Conservation (phyloP, 2,888 invertebrate species). For the Vesta saturnalis region DNA sequence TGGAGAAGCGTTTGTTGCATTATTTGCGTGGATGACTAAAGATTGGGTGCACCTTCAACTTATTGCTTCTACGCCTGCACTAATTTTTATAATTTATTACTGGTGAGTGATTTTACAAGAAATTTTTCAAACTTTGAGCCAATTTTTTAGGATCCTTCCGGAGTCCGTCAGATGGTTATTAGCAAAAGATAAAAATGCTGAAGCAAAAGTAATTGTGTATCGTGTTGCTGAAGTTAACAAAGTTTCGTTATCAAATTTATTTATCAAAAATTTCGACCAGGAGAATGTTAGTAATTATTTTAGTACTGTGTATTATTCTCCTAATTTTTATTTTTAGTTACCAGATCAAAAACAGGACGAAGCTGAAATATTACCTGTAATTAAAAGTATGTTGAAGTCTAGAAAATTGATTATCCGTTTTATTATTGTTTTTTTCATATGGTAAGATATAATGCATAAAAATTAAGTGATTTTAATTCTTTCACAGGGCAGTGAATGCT, state of each 20-base stretch:
- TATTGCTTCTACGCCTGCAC: slow-evolving; percentile 69
- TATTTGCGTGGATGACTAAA: slow-evolving; percentile 67
- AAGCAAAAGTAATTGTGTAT: slow-evolving; percentile 66
- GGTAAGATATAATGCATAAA: slow-evolving; percentile 56
- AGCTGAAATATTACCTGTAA: slow-evolving; percentile 58
- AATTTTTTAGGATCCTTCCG: slow-evolving; percentile 64
- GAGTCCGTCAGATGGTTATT: slow-evolving; percentile 75
- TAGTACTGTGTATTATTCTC: neutral
- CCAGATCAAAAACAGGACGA: slow-evolving; percentile 43
- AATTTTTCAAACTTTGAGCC: neutral
- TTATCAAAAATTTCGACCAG: slow-evolving; percentile 61
- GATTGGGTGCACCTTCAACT: slow-evolving; percentile 70
- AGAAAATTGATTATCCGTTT: slow-evolving; percentile 62
- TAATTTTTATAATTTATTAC: slow-evolving; percentile 68
- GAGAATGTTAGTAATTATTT: slow-evolving; percentile 16
- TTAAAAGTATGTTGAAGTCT: slow-evolving; percentile 63
- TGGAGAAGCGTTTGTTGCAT: slow-evolving; percentile 71
- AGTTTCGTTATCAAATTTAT: slow-evolving; percentile 61
- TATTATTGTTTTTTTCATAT: slow-evolving; percentile 63
- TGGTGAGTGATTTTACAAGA: slow-evolving; percentile 61
- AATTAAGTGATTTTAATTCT: neutral
- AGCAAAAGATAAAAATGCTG: slow-evolving; percentile 65
- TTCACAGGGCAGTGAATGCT: slow-evolving; percentile 68
- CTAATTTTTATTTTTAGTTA: slow-evolving; percentile 15
- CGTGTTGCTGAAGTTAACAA: slow-evolving; percentile 68